phyloP scores from a whole-genome alignment of 2,888 invertebrate species.

The Dynastes maya region DNA sequence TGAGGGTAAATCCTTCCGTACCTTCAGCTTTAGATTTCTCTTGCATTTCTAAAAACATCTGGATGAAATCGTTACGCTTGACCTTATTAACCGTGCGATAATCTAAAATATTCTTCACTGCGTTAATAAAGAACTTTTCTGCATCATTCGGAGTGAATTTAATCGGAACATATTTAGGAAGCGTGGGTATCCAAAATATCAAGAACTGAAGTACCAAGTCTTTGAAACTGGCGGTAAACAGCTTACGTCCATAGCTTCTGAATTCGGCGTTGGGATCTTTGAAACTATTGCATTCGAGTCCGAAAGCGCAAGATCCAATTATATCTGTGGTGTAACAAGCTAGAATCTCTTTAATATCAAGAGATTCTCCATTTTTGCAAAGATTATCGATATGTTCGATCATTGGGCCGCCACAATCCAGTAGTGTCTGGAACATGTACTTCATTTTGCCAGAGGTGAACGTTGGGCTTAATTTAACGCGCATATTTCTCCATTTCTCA shows the following conservation, averaged over 20 bases:
- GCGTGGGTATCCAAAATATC: not conserved
- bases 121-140: constrained; percentile 12
- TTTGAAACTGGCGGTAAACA: constrained; percentile 48
- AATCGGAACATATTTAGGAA: not conserved
- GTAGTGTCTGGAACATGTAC: constrained; percentile 56
- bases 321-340: constrained; percentile 75
- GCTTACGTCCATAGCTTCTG: constrained; percentile 55
- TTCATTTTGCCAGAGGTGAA: constrained; percentile 58
- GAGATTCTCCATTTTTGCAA: constrained; percentile 43
- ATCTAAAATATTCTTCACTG: constrained; percentile 22
- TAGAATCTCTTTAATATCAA: constrained; percentile 70
- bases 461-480: constrained; percentile 55
- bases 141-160: not conserved
- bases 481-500: constrained; percentile 55
- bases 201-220: constrained; percentile 13
- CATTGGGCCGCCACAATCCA: constrained; percentile 38
- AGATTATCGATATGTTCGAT: constrained; percentile 17
- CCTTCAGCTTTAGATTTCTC: constrained; percentile 14
- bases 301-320: constrained; percentile 75
- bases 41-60: constrained; percentile 19
- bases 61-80: constrained; percentile 29
- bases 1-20: not conserved
- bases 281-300: constrained; percentile 74
- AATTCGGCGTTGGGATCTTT: constrained; percentile 72
- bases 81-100: constrained; percentile 8